Percentiles rank a stretch among this genome's conserved stretches.
These are phyloP conservation scores for Cisticola juncidis DNA, from an alignment of 2,113 vertebrate species.

Conservation along the genomic window DNA sequence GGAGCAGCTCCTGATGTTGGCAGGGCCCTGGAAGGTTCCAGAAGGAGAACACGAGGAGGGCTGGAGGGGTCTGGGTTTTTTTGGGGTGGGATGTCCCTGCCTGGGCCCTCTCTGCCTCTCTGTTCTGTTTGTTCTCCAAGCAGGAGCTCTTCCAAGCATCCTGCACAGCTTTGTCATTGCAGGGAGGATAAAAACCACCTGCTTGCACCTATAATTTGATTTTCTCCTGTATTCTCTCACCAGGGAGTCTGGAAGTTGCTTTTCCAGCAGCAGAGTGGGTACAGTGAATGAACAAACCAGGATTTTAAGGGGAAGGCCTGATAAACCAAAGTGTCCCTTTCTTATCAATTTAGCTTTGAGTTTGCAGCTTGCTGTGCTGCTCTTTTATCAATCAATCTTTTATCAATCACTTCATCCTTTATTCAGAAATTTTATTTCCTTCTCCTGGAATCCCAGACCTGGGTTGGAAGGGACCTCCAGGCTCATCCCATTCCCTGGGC, in stretches of 20 bases:
- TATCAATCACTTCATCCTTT: neutral
- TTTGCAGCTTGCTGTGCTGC: neutral
- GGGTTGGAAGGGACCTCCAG: neutral
- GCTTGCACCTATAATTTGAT: accelerated
- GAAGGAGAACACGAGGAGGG: neutral
- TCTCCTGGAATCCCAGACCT: neutral
- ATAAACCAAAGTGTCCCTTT: neutral
- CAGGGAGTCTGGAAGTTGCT: neutral
- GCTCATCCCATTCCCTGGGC: neutral
- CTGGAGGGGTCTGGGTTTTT: accelerated
- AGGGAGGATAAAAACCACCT: accelerated
- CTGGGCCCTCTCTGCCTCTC: neutral
- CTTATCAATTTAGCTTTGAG: accelerated
- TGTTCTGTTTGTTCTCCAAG: neutral
- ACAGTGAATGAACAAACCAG: accelerated
- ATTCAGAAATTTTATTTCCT: neutral
- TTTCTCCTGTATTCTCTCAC: neutral
- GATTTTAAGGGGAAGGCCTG: neutral
- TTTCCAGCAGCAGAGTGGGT: neutral
- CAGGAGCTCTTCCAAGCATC: neutral
- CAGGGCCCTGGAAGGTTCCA: neutral
- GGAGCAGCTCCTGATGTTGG: accelerated
- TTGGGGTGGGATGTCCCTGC: neutral
- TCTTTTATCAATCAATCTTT: accelerated
- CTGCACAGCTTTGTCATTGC: neutral